A percentile compares a stretch with the other conserved stretches of the same genome.
Conservation (phyloP, 2,113 vertebrate species). For the Psilopsiagon aurifrons region DNA sequence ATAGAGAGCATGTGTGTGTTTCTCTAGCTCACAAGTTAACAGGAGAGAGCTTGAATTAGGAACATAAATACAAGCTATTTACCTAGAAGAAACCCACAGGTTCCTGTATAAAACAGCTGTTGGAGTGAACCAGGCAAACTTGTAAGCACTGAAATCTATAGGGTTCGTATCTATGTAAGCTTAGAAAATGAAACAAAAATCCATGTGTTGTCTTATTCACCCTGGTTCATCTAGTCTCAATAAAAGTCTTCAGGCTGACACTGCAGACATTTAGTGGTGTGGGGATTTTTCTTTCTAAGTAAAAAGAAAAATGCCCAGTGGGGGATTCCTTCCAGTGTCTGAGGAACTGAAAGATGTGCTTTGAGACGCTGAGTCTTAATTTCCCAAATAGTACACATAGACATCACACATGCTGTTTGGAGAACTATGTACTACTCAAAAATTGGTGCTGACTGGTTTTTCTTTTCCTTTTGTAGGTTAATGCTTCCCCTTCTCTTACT, state of each 20-base stretch:
- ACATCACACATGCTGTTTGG: not conserved
- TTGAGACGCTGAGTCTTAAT: not conserved
- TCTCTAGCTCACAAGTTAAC: not conserved
- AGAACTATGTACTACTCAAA: not conserved
- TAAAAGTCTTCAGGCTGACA: not conserved
- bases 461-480: slow-evolving; percentile 80
- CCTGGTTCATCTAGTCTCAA: not conserved
- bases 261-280: not conserved
- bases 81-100: not conserved
- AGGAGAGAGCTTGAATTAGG: not conserved
- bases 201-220: not conserved
- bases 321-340: slow-evolving; percentile 13
- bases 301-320: not conserved
- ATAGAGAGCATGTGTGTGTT: not conserved
- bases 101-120: not conserved
- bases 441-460: not conserved
- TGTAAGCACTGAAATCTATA: not conserved
- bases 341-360: slow-evolving; percentile 39
- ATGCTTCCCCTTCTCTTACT: slow-evolving; percentile 95
- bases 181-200: not conserved
- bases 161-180: not conserved
- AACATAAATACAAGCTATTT: not conserved
- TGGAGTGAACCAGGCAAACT: not conserved
- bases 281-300: not conserved
- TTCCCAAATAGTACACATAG: not conserved